phyloP scores from a whole-genome alignment of 2,888 invertebrate species.

The Bimastos eiseni region DNA sequence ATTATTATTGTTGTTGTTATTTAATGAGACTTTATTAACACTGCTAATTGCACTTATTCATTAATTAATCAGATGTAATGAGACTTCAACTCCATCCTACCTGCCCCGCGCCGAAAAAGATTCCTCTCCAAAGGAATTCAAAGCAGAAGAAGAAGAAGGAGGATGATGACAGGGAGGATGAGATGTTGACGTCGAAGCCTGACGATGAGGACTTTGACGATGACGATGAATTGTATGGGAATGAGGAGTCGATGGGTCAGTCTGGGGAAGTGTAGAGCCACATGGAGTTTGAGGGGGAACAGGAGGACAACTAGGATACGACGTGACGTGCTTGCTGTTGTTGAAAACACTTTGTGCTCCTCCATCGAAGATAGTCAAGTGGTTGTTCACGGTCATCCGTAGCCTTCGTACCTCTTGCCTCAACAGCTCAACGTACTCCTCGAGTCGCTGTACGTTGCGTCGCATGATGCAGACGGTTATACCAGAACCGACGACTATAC shows the following conservation, averaged over 20 bases:
- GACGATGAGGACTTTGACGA: not conserved
- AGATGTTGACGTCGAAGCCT: not conserved
- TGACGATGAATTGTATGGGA: not conserved
- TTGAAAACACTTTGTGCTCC: not conserved
- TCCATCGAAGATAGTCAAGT: not conserved
- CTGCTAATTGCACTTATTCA: not conserved
- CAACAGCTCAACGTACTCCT: not conserved
- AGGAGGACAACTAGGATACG: not conserved
- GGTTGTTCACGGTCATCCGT: not conserved
- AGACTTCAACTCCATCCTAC: not conserved
- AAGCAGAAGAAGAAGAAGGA: not conserved
- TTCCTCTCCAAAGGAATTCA: not conserved
- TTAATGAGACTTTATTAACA: not conserved
- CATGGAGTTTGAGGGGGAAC: not conserved
- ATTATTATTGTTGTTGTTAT: not conserved
- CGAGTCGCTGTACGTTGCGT: not conserved
- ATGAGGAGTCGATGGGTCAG: not conserved
- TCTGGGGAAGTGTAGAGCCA: not conserved
- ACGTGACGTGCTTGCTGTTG: not conserved
- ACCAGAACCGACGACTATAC: not conserved
- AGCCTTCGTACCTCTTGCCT: not conserved
- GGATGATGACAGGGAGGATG: not conserved
- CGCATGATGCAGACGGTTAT: not conserved
- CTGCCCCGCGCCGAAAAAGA: not conserved
- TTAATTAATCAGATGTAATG: not conserved